Base-by-base conservation (phyloP, 1,140 invertebrate species). In the Euura lappo region DNA sequence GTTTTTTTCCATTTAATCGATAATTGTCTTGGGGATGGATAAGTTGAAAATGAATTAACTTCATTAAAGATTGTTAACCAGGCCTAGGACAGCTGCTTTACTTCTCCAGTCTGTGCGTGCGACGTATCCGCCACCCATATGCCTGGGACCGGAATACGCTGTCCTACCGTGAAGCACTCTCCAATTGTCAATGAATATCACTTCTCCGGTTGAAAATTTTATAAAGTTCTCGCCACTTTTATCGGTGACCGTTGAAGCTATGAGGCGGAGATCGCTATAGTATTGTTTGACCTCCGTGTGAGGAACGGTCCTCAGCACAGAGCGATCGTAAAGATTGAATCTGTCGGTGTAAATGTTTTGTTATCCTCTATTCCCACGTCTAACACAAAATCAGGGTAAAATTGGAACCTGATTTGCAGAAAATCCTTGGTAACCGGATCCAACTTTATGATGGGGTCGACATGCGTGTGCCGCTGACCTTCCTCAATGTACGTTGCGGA, bases 151-250 rank as follows among this genome's bases (percentile, higher is more conserved):
- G 2, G 89, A 90, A 83, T 93, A 95, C 0, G 84, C 89, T 44
- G 88, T 88, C 69, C 94, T 87, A 0, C 93, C 93, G 80, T 95
- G 94, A 2, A 94, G 81, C 2, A 94, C 87, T 67, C 94, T 87
- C 89, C 93, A 94, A 84, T 95, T 95, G 78, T 95, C 93, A 70
- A 94, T 90, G 65, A 93, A 90, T 51, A 94, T 84, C 2, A 94
- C 89, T 46, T 85, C 90, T 75, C 93, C 93, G 47, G 93, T 92
- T 42, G 79, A 79, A 8, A 94, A 80, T 81, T 91, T 91, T 11
- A 94, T 83, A 76, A 86, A 87, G 86, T 90, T 90, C 75, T 91
- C 88, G 65, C 89, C 88, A 2, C 83, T 78, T 3, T 87, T 78
- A 65, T 89, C 81, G 44, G 89, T 82, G 65, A 92, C 89, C 74